Conservation (phyloP, 2,888 invertebrate species). For the Sesia apiformis region DNA sequence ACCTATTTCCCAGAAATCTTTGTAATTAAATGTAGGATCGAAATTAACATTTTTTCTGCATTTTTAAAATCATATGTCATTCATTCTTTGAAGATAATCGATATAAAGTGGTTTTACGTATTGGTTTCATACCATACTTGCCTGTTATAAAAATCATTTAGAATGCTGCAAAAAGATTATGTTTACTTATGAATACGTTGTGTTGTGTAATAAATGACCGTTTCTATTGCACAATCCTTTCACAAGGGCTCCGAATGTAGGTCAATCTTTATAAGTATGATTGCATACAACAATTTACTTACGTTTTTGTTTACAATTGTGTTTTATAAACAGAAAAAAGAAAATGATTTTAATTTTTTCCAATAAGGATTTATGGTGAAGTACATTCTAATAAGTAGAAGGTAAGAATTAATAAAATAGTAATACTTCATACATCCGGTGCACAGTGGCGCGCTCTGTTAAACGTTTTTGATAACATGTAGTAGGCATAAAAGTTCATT, state of each 20-base stretch:
- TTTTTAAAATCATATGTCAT: neutral
- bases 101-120: neutral
- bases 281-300: constrained; percentile 23
- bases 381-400: neutral
- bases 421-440: neutral
- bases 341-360: neutral
- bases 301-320: neutral
- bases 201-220: constrained; percentile 73
- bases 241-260: constrained; percentile 73
- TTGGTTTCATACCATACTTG: neutral
- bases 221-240: constrained; percentile 76
- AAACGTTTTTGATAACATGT: neutral
- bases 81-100: constrained; percentile 1
- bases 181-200: constrained; percentile 65
- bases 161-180: constrained; percentile 57
- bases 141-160: constrained; percentile 36
- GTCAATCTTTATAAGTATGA: constrained; percentile 66
- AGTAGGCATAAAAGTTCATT: neutral
- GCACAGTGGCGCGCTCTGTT: neutral
- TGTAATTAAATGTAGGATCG: neutral
- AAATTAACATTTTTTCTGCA: neutral
- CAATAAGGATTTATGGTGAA: neutral
- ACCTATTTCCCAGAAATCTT: constrained; percentile 34
- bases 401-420: neutral
- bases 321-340: neutral